phyloP scores from a whole-genome alignment of 2,888 invertebrate genomes.

The Neoscelio sp. region DNA sequence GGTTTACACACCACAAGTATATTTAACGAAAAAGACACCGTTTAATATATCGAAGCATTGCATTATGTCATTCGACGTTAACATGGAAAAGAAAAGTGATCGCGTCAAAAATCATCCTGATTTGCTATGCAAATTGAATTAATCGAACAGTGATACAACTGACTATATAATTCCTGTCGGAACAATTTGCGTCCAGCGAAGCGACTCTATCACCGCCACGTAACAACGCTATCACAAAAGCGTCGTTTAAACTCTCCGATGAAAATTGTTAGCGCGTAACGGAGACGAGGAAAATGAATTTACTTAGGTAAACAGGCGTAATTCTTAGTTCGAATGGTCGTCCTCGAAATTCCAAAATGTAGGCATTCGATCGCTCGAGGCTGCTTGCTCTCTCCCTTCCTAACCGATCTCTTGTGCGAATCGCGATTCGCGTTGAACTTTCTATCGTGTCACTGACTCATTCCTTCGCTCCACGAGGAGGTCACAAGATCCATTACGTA shows the following conservation, averaged over 20 bases:
- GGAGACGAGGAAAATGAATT: conserved; percentile 27
- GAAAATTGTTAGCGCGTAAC: conserved; percentile 24
- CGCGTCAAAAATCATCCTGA: too few species aligned
- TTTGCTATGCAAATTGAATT: too few species aligned
- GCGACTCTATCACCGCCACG: too few species aligned
- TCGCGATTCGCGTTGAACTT: conserved; percentile 74
- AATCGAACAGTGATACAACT: too few species aligned
- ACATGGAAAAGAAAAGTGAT: too few species aligned
- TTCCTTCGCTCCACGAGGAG: conserved; percentile 68
- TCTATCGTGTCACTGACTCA: conserved; percentile 79
- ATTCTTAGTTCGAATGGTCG: conserved; percentile 46
- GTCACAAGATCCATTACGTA: conserved; percentile 63
- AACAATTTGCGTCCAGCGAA: too few species aligned
- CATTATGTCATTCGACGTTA: too few species aligned
- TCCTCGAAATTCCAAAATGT: conserved; percentile 73
- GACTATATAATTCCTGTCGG: too few species aligned
- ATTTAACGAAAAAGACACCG: too few species aligned
- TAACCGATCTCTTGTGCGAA: conserved; percentile 48
- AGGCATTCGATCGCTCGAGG: conserved; percentile 69
- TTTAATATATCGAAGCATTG: too few species aligned
- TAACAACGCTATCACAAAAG: too few species aligned
- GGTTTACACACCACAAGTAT: too few species aligned
- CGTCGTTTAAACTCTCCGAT: not conserved
- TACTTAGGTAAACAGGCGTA: conserved; percentile 13
- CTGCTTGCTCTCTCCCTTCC: conserved; percentile 41